A percentile compares a stretch with the other conserved stretches of the same genome.
Evolutionary conservation across 2,888 invertebrate genomes (phyloP).

Genomic region (Phoronis australis): DNA sequence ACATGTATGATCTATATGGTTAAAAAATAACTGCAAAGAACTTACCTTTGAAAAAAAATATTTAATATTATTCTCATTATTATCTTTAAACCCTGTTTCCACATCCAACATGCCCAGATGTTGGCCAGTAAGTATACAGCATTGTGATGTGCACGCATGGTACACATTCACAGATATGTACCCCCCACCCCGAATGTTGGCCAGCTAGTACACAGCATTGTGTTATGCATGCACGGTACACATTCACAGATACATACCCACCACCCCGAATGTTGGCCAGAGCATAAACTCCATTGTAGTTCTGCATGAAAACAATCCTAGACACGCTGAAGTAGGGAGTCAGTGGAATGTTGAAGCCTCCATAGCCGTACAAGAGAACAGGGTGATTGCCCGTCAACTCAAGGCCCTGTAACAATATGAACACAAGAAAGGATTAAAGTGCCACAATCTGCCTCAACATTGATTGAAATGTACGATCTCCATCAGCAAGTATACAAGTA

Average conservation of each 20-base stretch:
- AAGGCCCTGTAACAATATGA: conserved; percentile 57
- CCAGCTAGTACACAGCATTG: too few species aligned
- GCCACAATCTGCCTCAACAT: not conserved
- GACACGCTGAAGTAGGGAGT: conserved; percentile 85
- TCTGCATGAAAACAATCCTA: conserved; percentile 80
- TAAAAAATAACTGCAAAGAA: too few species aligned
- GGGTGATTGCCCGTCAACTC: conserved; percentile 69
- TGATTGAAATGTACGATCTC: not conserved
- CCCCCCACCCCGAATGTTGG: too few species aligned
- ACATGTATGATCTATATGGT: too few species aligned
- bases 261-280: conserved; percentile 94
- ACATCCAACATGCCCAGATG: too few species aligned
- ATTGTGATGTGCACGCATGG: too few species aligned
- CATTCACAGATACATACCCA: conserved; percentile 62
- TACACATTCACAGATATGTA: conserved; percentile 52
- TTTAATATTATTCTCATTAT: too few species aligned
- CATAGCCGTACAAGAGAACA: conserved; percentile 89
- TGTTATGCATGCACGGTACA: too few species aligned
- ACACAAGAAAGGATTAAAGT: not conserved
- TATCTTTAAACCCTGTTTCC: too few species aligned
- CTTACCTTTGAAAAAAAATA: too few species aligned
- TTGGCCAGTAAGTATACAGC: too few species aligned
- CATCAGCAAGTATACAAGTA: not conserved
- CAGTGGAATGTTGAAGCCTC: conserved; percentile 91
- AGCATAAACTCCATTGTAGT: conserved; percentile 82